Evolutionary conservation across 2,888 invertebrate genomes (phyloP).

Genomic region (Eutolmus rufibarbis): DNA sequence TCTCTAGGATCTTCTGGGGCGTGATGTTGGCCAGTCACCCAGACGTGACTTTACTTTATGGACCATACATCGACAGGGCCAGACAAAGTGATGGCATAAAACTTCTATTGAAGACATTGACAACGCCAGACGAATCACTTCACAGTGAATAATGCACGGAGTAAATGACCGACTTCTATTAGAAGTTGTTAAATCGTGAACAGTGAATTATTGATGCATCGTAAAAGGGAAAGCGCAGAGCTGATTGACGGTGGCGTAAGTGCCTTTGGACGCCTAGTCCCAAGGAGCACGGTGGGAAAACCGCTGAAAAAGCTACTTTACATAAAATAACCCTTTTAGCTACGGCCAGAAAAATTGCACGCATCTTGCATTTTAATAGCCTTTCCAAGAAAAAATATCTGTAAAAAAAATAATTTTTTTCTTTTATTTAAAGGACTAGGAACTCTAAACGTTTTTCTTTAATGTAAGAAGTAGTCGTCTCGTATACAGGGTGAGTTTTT

Average conservation of each 20-base stretch:
- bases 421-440: too few relatives aligned
- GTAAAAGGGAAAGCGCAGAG: background rate
- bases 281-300: background rate
- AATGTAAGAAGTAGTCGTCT: too few relatives aligned
- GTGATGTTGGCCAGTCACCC: constrained; percentile 7
- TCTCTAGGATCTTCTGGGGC: background rate
- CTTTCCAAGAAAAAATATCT: background rate
- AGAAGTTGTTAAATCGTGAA: background rate
- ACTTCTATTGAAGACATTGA: background rate
- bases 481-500: too few relatives aligned
- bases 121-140: background rate
- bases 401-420: too few relatives aligned
- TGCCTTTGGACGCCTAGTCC: background rate
- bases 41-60: constrained; percentile 21
- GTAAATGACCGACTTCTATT: background rate
- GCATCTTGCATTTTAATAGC: background rate
- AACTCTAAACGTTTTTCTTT: too few relatives aligned
- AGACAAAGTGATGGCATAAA: constrained; percentile 3
- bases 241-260: background rate
- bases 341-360: background rate
- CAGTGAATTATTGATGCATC: background rate
- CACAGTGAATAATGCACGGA: background rate
- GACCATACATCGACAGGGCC: background rate
- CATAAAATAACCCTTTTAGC: background rate
- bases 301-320: background rate